phyloP scores from a whole-genome alignment of 2,888 invertebrate genomes.

The Heliconius ethilla region DNA sequence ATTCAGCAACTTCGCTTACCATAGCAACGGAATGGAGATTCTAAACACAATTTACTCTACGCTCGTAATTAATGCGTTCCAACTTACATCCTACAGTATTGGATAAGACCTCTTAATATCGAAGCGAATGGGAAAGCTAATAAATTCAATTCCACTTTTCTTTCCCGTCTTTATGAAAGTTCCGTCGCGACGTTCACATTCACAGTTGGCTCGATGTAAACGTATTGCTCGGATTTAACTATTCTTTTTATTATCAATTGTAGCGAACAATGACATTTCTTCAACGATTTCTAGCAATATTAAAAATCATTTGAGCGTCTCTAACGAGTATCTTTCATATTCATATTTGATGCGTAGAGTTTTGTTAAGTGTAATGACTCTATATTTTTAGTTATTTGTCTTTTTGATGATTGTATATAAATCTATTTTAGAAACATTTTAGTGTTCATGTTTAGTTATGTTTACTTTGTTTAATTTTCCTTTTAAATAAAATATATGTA shows the following conservation, averaged over 20 bases:
- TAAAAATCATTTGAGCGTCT: constrained; percentile 32
- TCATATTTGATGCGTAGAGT: not conserved
- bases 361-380: too few species aligned
- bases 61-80: not conserved
- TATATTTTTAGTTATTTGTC: not conserved
- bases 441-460: too few species aligned
- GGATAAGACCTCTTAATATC: constrained; percentile 8
- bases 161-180: constrained; percentile 60
- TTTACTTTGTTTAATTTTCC: not conserved
- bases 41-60: not conserved
- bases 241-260: constrained; percentile 60
- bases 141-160: constrained; percentile 61
- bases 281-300: constrained; percentile 31
- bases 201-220: constrained; percentile 38
- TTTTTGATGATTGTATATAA: too few species aligned
- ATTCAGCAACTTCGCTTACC: not conserved
- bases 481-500: not conserved
- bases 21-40: not conserved
- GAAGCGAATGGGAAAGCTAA: constrained; percentile 46
- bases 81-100: not conserved
- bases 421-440: too few species aligned
- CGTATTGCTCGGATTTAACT: constrained; percentile 40
- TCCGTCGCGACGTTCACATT: constrained; percentile 49
- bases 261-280: constrained; percentile 45
- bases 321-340: constrained; percentile 15